These are phyloP conservation scores for Triplophysa bombifrons DNA, from an alignment of 2,797 vertebrate species.

Conservation along the genomic window DNA sequence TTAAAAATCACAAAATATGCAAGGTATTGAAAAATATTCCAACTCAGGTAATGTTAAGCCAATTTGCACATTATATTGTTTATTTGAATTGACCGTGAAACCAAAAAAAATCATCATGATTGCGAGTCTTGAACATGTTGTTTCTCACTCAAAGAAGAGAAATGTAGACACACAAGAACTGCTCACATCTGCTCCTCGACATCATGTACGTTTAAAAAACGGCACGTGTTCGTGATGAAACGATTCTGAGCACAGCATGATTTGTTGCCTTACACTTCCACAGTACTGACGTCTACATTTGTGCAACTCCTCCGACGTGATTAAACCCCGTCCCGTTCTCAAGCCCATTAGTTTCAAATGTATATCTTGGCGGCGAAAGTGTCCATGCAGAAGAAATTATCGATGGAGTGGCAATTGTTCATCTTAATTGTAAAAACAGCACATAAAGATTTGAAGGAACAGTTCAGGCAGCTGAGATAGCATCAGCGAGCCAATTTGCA, in stretches of 20 bases:
- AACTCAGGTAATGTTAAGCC: no score
- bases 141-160: not conserved
- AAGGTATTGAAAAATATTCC: no score
- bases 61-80: not conserved
- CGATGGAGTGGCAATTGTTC: slow-evolving; percentile 60
- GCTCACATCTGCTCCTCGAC: slow-evolving; percentile 23
- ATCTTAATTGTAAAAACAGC: slow-evolving; percentile 73
- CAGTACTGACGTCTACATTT: slow-evolving; percentile 61
- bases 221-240: slow-evolving; percentile 48
- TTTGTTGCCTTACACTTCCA: slow-evolving; percentile 34
- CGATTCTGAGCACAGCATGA: slow-evolving; percentile 16
- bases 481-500: slow-evolving; percentile 67
- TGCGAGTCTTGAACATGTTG: not conserved
- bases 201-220: slow-evolving; percentile 63
- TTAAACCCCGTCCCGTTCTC: slow-evolving; percentile 57
- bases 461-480: slow-evolving; percentile 71
- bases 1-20: no score
- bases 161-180: slow-evolving; percentile 9
- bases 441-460: slow-evolving; percentile 59
- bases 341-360: slow-evolving; percentile 65
- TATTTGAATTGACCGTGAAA: slow-evolving; percentile 9
- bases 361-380: slow-evolving; percentile 56
- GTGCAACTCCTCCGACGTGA: slow-evolving; percentile 56
- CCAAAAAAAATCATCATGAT: not conserved
- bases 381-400: slow-evolving; percentile 49